phyloP scores from a whole-genome alignment of 2,113 vertebrate genomes.

The Myocastor coypus region DNA sequence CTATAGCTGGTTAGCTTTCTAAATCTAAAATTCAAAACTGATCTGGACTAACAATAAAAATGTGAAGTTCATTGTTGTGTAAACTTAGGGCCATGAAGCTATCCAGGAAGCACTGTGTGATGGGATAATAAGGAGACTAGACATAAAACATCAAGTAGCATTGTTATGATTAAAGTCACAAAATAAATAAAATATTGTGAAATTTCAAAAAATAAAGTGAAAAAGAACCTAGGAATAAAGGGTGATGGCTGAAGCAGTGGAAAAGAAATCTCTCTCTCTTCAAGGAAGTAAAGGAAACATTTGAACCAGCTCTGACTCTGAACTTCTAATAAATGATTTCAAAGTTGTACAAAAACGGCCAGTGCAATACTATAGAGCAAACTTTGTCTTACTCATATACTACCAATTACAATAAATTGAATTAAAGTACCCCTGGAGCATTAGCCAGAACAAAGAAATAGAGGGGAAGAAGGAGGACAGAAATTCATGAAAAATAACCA shows the following conservation, averaged over 20 bases:
- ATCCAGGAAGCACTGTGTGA: neutral
- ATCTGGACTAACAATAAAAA: neutral
- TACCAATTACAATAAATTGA: neutral
- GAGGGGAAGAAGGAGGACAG: neutral
- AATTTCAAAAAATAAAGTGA: neutral
- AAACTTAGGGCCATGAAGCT: neutral
- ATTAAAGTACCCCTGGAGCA: neutral
- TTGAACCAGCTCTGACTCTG: neutral
- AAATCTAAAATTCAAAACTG: conserved; percentile 5
- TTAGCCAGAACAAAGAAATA: neutral
- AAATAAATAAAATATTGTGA: neutral
- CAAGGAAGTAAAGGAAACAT: neutral
- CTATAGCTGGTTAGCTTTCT: neutral
- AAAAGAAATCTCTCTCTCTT: neutral
- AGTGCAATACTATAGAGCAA: neutral
- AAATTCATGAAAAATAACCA: neutral
- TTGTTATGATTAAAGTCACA: neutral
- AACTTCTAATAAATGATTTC: neutral
- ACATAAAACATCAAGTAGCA: neutral
- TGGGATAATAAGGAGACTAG: neutral
- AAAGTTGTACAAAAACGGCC: neutral
- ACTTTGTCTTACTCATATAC: neutral
- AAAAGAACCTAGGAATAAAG: neutral
- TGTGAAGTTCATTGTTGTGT: neutral
- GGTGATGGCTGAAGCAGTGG: neutral